Conservation (phyloP, 2,888 invertebrate species). For the Ophonus ardosiacus region DNA sequence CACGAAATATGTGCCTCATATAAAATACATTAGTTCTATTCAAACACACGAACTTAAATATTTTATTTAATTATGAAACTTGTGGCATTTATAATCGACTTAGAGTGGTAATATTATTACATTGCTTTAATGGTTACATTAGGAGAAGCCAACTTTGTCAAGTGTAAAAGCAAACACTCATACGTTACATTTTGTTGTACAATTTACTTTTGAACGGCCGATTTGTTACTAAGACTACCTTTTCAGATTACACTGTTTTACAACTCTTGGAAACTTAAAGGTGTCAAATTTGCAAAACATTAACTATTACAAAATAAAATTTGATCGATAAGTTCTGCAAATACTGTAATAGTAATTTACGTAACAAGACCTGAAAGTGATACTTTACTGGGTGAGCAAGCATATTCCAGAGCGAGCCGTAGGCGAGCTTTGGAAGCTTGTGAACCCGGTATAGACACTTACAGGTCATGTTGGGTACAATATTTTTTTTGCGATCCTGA, state of each 20-base stretch:
- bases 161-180: neutral
- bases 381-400: no score
- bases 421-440: no score
- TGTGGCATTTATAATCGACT: neutral
- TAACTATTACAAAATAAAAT: no score
- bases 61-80: neutral
- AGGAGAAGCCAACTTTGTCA: neutral
- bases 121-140: neutral
- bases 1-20: neutral
- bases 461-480: no score
- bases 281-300: neutral
- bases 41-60: neutral
- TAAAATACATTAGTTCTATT: neutral
- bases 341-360: no score
- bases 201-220: neutral
- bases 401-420: no score
- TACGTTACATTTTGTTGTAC: neutral
- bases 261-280: neutral
- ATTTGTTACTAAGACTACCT: neutral
- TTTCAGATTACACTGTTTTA: neutral
- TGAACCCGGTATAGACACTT: no score
- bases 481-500: no score
- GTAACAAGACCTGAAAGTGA: no score
- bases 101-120: neutral
- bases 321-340: no score